phyloP scores from a whole-genome alignment of 1,140 invertebrate genomes.

The Drosophila auraria region DNA sequence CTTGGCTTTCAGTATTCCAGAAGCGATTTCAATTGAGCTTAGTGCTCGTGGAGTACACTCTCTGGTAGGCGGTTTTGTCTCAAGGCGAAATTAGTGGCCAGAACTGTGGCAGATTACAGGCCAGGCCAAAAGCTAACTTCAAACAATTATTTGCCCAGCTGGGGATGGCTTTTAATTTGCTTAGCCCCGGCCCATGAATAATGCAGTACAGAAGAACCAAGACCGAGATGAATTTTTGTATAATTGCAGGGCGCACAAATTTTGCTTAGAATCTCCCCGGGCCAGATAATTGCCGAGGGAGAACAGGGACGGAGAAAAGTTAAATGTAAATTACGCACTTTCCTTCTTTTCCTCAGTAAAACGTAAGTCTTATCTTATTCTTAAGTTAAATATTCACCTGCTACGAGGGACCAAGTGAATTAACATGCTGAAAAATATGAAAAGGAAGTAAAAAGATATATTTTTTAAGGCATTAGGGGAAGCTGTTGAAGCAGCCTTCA shows the following conservation, averaged over 20 bases:
- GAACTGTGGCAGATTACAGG: constrained; percentile 78
- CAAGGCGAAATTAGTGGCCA: constrained; percentile 78
- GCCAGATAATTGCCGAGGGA: constrained; percentile 46
- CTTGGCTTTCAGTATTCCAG: constrained; percentile 2
- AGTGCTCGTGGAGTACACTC: constrained; percentile 29
- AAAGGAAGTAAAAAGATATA: background rate
- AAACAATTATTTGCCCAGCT: constrained; percentile 74
- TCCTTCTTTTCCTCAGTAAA: constrained; percentile 16
- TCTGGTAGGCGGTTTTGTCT: constrained; percentile 72
- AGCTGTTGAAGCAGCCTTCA: background rate
- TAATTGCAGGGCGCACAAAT: constrained; percentile 52
- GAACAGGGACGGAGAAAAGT: constrained; percentile 23
- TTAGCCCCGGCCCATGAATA: constrained; percentile 57
- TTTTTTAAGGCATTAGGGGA: background rate
- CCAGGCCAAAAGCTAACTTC: constrained; percentile 61
- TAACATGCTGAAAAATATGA: background rate
- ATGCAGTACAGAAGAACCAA: constrained; percentile 44
- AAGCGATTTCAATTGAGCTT: constrained; percentile 55
- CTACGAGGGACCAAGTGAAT: constrained; percentile 3
- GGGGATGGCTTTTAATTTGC: constrained; percentile 72
- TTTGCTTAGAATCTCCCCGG: constrained; percentile 51
- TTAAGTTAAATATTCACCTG: constrained; percentile 38
- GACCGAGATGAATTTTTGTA: constrained; percentile 50
- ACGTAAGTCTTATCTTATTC: constrained; percentile 31
- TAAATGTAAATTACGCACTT: constrained; percentile 54